phyloP scores from a whole-genome alignment of 1,140 invertebrate genomes.

The Bradynema listronoti region DNA sequence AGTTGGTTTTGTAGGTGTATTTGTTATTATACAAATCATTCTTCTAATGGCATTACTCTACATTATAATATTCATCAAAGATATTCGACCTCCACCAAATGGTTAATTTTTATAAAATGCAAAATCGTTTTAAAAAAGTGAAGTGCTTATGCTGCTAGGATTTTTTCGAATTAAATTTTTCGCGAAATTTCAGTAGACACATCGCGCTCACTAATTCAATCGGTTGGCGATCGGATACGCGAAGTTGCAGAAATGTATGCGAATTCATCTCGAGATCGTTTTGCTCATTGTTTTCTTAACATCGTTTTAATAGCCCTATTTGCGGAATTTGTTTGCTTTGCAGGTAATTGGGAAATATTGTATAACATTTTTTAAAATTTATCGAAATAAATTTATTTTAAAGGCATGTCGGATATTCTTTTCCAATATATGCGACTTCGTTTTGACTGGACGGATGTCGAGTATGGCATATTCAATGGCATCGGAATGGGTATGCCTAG shows the following conservation, averaged over 20 bases:
- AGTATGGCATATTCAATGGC: slow-evolving; percentile 43
- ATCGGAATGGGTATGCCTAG: slow-evolving; percentile 28
- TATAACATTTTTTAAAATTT: not conserved
- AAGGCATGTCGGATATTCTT: slow-evolving; percentile 38
- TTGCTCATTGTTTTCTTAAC: slow-evolving; percentile 21
- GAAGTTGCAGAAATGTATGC: slow-evolving; percentile 21
- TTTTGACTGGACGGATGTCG: slow-evolving; percentile 36
- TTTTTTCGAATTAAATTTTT: no score
- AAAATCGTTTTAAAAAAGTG: no score
- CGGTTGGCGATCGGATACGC: not conserved
- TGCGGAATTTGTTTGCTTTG: slow-evolving; percentile 30
- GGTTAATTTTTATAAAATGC: no score
- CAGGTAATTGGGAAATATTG: slow-evolving; percentile 12
- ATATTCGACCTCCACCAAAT: no score
- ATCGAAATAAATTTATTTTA: slow-evolving; percentile 12
- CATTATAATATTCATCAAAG: no score
- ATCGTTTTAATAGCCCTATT: slow-evolving; percentile 31
- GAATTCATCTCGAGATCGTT: slow-evolving; percentile 8
- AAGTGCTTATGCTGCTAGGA: no score
- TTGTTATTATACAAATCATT: no score
- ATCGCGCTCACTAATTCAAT: not conserved
- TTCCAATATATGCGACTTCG: slow-evolving; percentile 44
- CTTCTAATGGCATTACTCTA: no score
- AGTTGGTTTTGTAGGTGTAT: no score
- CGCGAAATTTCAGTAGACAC: no score